These are phyloP conservation scores for Oreochromis tanganicae DNA, from an alignment of 2,113 vertebrate species.

Conservation along the genomic window DNA sequence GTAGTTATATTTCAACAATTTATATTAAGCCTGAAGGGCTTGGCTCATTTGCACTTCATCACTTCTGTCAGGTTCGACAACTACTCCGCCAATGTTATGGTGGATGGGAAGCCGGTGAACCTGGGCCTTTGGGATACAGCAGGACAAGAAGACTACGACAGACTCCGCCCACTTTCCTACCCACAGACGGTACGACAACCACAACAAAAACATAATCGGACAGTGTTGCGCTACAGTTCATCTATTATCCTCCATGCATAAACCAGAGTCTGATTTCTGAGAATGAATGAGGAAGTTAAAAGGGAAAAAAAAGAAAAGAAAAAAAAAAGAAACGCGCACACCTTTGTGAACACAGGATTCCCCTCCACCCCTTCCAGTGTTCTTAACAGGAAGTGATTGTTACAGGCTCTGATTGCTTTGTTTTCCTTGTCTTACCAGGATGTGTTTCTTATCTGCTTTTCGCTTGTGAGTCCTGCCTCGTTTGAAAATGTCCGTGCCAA, in stretches of 20 bases:
- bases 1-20: neutral
- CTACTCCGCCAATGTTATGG: slow-evolving; percentile 99
- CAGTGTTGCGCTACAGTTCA: neutral
- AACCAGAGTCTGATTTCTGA: neutral
- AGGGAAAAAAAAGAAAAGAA: neutral
- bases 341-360: neutral
- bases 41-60: neutral
- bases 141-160: slow-evolving; percentile 96
- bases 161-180: slow-evolving; percentile 92
- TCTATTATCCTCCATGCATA: neutral
- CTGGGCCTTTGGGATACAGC: slow-evolving; percentile 97
- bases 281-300: neutral
- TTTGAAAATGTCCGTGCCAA: slow-evolving; percentile 99
- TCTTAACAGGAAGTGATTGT: neutral
- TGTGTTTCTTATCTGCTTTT: slow-evolving; percentile 98
- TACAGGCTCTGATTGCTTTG: neutral
- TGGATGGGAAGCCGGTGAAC: slow-evolving; percentile 95
- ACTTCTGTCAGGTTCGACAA: slow-evolving; percentile 87
- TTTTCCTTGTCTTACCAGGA: slow-evolving; percentile 75
- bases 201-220: neutral
- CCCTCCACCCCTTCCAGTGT: neutral
- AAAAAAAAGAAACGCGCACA: neutral
- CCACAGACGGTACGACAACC: slow-evolving; percentile 85
- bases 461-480: slow-evolving; percentile 96
- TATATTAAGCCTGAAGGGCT: neutral